Evolutionary conservation across 2,113 vertebrate genomes (phyloP).

Genomic region (Mesocricetus auratus): DNA sequence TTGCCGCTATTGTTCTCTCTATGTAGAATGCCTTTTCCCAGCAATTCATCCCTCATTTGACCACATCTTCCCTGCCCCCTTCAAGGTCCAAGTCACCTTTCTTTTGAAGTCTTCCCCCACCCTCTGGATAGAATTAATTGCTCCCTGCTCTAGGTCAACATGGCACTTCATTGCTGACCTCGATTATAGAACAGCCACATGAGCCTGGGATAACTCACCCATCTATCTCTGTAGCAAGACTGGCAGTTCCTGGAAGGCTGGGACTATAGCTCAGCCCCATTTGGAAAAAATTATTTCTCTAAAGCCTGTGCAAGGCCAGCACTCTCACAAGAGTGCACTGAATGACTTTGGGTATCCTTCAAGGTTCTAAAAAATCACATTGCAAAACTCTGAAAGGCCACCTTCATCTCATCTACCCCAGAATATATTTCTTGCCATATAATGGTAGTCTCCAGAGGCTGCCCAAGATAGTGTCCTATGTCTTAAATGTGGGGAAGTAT

Average conservation of each 20-base stretch:
- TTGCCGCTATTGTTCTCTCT: neutral
- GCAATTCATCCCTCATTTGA: neutral
- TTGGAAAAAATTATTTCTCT: neutral
- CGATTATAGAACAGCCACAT: conserved; percentile 1
- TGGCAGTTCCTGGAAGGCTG: conserved; percentile 43
- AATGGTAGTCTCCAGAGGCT: neutral
- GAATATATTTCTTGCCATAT: neutral
- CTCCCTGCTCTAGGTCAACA: conserved; percentile 28
- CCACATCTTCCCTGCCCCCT: neutral
- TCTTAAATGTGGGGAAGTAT: neutral
- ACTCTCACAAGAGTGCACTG: rapidly evolving
- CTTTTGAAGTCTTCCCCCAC: conserved; percentile 62
- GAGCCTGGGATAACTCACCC: conserved; percentile 35
- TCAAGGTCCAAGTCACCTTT: conserved; percentile 77
- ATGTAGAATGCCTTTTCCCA: neutral
- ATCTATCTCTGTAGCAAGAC: conserved; percentile 50
- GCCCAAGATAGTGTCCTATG: neutral
- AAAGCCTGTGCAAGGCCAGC: neutral
- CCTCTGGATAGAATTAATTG: conserved; percentile 74
- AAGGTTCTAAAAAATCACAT: neutral
- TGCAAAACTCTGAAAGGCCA: neutral
- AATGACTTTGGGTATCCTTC: conserved; percentile 1
- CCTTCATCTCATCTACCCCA: neutral
- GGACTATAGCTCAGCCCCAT: neutral
- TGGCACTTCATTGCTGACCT: conserved; percentile 63